Base-by-base conservation (phyloP, 2,888 invertebrate species). In the Cephus runcator region DNA sequence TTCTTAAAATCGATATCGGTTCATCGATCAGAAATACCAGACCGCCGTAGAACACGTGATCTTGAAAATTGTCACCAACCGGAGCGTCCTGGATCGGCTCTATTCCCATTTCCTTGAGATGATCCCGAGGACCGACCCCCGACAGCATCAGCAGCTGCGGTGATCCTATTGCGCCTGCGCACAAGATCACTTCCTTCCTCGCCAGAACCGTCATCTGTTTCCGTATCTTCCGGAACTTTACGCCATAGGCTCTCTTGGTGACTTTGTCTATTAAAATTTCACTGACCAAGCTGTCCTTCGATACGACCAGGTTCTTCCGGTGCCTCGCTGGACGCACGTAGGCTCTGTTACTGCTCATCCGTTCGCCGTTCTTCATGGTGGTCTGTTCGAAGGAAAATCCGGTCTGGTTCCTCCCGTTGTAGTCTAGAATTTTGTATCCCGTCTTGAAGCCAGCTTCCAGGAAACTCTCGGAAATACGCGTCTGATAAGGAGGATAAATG, bases 61-160 rank as follows among this genome's bases (percentile, higher is more conserved):
- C 95, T 83, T 94, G 93, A 12, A 95, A 90, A 74, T 94, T 93
- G 85, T 93, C 89, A 1, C 95, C 95, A 0, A 95, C 95, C 79
- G 93, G 93, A 12, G 94, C 90, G 88, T 95, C 92, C 81, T 93
- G 89, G 69, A 95, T 88, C 0, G 94, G 92, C 0, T 93, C 92
- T 77, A 95, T 94, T 69, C 92, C 92, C n/a, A 93, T 87, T 9
- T 93, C 90, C 82, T 92, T 82, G 77, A 95, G 88, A 81, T 95
- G 94, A 34, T 92, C 86, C 84, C 88, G 92, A 1, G 95, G 95
- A 0, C 95, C 95, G 11, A 95, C 88, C 3, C 94, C 94, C 11
- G 97, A 97, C 9, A 98, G 91, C 96, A 98, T 97, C 12, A 98
- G 93, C 3, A 98, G 90, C 90, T 98, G 98, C 0, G 98, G 97